phyloP scores from a whole-genome alignment of 2,113 vertebrate species.

The Carassius gibelio region DNA sequence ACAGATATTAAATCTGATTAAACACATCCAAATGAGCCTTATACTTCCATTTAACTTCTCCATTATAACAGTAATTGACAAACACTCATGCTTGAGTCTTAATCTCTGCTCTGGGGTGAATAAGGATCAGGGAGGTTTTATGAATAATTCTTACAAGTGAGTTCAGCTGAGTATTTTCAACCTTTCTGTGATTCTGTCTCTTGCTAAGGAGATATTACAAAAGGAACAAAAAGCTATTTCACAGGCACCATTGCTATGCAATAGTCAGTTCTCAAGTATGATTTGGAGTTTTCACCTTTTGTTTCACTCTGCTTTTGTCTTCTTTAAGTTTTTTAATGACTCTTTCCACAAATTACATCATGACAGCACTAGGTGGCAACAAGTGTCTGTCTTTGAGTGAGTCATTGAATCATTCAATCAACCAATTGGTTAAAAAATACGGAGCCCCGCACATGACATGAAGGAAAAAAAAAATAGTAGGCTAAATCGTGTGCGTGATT shows the following conservation, averaged over 20 bases:
- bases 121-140: slow-evolving; percentile 25
- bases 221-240: not conserved
- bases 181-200: slow-evolving; percentile 43
- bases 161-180: slow-evolving; percentile 9
- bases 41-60: slow-evolving; percentile 53
- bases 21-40: slow-evolving; percentile 59
- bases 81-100: slow-evolving; percentile 59
- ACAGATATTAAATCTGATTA: slow-evolving; percentile 56
- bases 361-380: not conserved
- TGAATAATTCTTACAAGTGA: slow-evolving; percentile 35
- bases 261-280: not conserved
- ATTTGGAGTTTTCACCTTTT: too few species aligned
- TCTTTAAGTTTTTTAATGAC: not conserved
- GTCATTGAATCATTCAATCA: not conserved
- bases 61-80: slow-evolving; percentile 58
- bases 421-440: not conserved
- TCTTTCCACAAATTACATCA: not conserved
- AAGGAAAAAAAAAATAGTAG: too few species aligned
- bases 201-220: slow-evolving; percentile 33
- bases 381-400: not conserved
- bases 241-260: slow-evolving; percentile 3
- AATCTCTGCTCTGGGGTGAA: slow-evolving; percentile 60
- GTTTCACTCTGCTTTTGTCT: too few species aligned
- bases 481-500: too few species aligned
- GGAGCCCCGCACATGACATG: too few species aligned